Conservation (phyloP, 2,797 vertebrate genomes). For the Hoplostethus mediterraneus region DNA sequence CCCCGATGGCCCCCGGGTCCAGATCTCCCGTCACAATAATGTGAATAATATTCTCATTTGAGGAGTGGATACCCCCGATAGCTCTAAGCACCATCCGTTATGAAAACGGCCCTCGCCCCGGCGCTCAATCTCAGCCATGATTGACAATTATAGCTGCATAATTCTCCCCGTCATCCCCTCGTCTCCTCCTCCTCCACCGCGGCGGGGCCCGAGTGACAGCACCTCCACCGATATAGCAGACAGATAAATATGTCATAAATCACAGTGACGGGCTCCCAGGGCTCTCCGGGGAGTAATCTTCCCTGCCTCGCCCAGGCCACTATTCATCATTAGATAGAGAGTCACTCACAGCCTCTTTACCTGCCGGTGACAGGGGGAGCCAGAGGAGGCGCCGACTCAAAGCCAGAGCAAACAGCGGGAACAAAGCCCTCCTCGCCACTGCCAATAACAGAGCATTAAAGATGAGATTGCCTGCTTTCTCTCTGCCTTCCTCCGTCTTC, state of each 20-base stretch:
- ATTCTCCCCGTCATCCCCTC: slow-evolving; percentile 84
- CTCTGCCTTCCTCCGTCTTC: background rate
- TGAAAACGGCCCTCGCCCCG: slow-evolving; percentile 87
- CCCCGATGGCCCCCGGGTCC: slow-evolving; percentile 82
- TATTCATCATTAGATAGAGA: slow-evolving; percentile 90
- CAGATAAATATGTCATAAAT: slow-evolving; percentile 94
- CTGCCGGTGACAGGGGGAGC: slow-evolving; percentile 83
- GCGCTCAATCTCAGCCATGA: slow-evolving; percentile 88
- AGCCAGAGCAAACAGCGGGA: slow-evolving; percentile 77
- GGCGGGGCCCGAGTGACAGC: slow-evolving; percentile 86
- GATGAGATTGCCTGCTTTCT: slow-evolving; percentile 72
- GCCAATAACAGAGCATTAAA: slow-evolving; percentile 85
- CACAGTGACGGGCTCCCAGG: slow-evolving; percentile 84
- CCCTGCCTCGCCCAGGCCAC: slow-evolving; percentile 86
- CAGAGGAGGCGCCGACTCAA: slow-evolving; percentile 76
- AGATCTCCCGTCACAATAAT: slow-evolving; percentile 85
- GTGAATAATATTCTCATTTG: slow-evolving; percentile 89
- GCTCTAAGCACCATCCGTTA: slow-evolving; percentile 90
- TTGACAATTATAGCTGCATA: slow-evolving; percentile 94
- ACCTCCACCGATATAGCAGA: slow-evolving; percentile 86
- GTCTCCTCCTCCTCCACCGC: slow-evolving; percentile 67
- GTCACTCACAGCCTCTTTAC: slow-evolving; percentile 86
- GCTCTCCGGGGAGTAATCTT: slow-evolving; percentile 89
- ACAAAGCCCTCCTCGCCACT: slow-evolving; percentile 78
- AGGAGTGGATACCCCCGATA: slow-evolving; percentile 81